phyloP scores from a whole-genome alignment of 1,140 invertebrate genomes.

The Diachasma alloeum region DNA sequence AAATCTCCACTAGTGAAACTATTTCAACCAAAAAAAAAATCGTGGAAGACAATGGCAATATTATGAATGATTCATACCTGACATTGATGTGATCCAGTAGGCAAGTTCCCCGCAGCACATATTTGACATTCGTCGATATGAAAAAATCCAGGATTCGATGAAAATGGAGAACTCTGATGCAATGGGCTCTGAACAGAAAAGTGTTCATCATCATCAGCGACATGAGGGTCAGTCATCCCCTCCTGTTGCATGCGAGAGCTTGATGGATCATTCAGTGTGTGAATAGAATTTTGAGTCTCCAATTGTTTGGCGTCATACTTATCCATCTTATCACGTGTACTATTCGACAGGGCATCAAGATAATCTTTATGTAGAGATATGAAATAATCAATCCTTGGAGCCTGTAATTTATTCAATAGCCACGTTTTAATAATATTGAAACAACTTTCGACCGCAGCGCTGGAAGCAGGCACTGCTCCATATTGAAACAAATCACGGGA shows the following conservation, averaged over 20 bases:
- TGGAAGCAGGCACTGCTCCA: conserved; percentile 35
- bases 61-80: too few relatives aligned
- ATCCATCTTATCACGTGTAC: too few relatives aligned
- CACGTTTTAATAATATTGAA: conserved; percentile 36
- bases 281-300: too few relatives aligned
- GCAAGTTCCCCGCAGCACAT: neutral
- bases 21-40: too few relatives aligned
- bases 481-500: conserved; percentile 27
- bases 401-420: conserved; percentile 8
- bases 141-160: too few relatives aligned
- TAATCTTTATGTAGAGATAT: neutral
- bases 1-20: too few relatives aligned
- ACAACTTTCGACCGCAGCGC: conserved; percentile 33
- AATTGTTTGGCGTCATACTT: too few relatives aligned
- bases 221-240: neutral
- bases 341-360: too few relatives aligned
- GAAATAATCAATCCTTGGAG: neutral
- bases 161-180: neutral
- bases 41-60: too few relatives aligned
- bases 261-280: too few relatives aligned
- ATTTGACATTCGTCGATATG: neutral
- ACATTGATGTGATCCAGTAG: neutral
- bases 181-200: neutral
- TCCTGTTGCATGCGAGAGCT: too few relatives aligned
- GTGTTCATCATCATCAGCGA: neutral